These are phyloP conservation scores for Polypterus bichir DNA, from an alignment of 2,113 vertebrate species.

Conservation along the genomic window DNA sequence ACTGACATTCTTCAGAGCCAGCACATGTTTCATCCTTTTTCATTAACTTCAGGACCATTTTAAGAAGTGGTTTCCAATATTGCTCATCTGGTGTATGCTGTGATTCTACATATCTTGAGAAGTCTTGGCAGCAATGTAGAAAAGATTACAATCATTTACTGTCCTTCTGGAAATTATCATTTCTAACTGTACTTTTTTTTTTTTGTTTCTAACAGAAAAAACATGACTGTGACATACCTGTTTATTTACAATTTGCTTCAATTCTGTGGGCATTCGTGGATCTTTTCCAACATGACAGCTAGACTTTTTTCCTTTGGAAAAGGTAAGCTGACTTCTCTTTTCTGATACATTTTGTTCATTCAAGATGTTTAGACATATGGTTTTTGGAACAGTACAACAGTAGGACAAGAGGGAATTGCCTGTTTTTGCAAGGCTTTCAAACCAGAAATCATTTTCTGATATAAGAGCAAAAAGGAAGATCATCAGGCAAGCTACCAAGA, in stretches of 20 bases:
- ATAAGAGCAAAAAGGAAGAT: too few species aligned
- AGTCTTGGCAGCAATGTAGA: too few species aligned
- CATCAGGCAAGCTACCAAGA: too few species aligned
- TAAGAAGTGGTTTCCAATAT: too few species aligned
- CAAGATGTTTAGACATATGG: not conserved
- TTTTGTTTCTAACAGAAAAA: slow-evolving; percentile 43
- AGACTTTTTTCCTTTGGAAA: slow-evolving; percentile 78
- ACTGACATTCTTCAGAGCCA: too few species aligned
- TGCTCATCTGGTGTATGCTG: too few species aligned
- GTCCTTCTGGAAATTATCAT: too few species aligned
- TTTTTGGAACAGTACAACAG: not conserved
- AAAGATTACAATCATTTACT: too few species aligned
- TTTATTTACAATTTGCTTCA: slow-evolving; percentile 81
- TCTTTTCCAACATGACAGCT: slow-evolving; percentile 78
- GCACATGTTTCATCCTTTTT: too few species aligned
- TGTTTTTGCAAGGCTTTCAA: not conserved
- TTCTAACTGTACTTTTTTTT: slow-evolving; percentile 3
- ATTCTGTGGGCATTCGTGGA: slow-evolving; percentile 93
- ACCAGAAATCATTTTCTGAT: not conserved
- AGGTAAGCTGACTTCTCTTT: slow-evolving; percentile 48
- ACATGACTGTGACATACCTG: slow-evolving; percentile 56
- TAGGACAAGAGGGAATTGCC: not conserved
- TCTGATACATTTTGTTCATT: not conserved
- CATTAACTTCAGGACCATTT: too few species aligned
- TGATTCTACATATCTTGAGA: too few species aligned